Evolutionary conservation across 1,140 invertebrate genomes (phyloP), one percentile per base, ranked within the genome.

Genomic region (Campoletis sonorensis): DNA sequence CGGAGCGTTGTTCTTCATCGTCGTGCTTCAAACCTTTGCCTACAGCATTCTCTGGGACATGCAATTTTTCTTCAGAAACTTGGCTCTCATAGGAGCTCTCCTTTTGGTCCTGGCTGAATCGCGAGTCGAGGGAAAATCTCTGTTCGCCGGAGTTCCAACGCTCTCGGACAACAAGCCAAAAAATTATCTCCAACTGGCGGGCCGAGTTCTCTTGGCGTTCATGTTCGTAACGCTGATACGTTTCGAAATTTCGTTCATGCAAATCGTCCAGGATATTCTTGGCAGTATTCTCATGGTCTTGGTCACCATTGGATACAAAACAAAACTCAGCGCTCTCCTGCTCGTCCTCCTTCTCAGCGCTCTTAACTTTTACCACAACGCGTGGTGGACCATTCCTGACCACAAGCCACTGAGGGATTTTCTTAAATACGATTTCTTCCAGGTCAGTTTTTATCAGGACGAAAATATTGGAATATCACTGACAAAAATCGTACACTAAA

Each of bases 391-490:
- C 81, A 96, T 99, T 89, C 98, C 98, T 4, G 94, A 96, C 10
- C 97, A 99, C 91, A 98, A 98, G 88, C 97, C 98, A 21, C 96
- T 99, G 84, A 94, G 98, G 90, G 99, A 99, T 93, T 99, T 99
- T 93, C 95, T 99, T 67, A 99, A 99, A 94, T 99, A 99, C 89
- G 99, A 99, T 92, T 99, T 99, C 94, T 99, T 99, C 96, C 97
- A 98, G 95, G 97, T 97, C 92, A 93, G 87, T 37, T 40, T 23
- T 73, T 40, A n/a, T n/a, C n/a, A n/a, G n/a, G 1, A 75, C 37
- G 1, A 8, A 45, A 3, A 45, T 45, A 45, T 45, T 45, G 1
- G 11, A 45, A 45, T 11, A n/a, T 37, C 16, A 78, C 18, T 37
- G 40, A 67, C 2, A 49, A 30, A 71, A 67, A 64, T n/a, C 21